phyloP scores from a whole-genome alignment of 1,140 invertebrate species.

The Physella acuta region DNA sequence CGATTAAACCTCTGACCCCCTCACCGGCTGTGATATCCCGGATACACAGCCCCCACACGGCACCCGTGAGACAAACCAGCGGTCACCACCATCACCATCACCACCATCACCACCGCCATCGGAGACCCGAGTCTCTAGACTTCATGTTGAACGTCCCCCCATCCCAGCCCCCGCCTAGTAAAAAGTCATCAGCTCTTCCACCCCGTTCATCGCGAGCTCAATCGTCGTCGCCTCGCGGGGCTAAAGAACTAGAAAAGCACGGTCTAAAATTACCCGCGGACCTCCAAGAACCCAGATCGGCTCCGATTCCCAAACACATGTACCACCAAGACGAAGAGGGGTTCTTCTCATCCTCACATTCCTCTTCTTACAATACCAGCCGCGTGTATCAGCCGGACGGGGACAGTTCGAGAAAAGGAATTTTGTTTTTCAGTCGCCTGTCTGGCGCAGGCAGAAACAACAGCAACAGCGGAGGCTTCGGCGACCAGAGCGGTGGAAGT shows the following conservation, averaged over 20 bases:
- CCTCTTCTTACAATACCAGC: neutral
- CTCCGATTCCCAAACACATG: slow-evolving; percentile 3
- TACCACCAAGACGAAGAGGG: slow-evolving; percentile 21
- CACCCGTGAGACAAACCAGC: neutral
- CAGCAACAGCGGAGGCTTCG: neutral
- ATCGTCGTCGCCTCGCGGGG: neutral
- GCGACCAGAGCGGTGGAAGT: neutral
- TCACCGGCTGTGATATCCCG: neutral
- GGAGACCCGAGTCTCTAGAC: neutral
- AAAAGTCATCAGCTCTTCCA: too few species aligned
- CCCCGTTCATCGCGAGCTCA: neutral
- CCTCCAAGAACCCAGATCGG: neutral
- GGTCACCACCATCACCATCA: neutral
- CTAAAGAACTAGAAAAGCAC: neutral
- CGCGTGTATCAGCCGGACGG: neutral
- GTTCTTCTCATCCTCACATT: slow-evolving; percentile 9
- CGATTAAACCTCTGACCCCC: neutral
- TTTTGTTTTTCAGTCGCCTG: slow-evolving; percentile 12
- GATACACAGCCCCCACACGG: neutral
- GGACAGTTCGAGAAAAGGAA: neutral
- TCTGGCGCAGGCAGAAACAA: neutral
- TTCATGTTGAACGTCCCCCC: neutral
- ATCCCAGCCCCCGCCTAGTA: neutral
- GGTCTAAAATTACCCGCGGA: neutral
- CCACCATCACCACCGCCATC: slow-evolving; percentile 1